Evolutionary conservation across 2,797 vertebrate species (phyloP).

Genomic region (Pangasius krempfi): DNA sequence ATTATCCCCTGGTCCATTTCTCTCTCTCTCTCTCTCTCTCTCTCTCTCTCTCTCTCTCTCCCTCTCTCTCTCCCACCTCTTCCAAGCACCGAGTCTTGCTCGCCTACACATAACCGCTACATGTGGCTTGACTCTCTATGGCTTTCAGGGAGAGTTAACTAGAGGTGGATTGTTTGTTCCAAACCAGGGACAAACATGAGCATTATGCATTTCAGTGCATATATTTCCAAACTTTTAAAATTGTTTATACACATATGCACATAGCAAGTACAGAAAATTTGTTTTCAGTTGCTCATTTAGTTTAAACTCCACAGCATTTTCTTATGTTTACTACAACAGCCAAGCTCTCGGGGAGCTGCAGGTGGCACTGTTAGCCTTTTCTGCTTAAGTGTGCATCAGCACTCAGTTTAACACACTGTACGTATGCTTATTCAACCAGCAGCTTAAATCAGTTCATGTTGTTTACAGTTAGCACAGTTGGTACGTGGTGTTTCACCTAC

Average conservation of each 20-base stretch:
- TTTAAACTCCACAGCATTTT: neutral
- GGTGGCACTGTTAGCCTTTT: slow-evolving; percentile 57
- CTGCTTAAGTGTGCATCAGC: slow-evolving; percentile 22
- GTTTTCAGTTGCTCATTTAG: neutral
- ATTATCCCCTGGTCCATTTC: slow-evolving; percentile 80
- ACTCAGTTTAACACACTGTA: neutral
- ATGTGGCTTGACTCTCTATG: slow-evolving; percentile 38
- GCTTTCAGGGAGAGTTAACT: slow-evolving; percentile 30
- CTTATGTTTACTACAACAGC: neutral
- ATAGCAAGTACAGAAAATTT: neutral
- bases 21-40: slow-evolving; percentile 58
- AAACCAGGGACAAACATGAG: neutral
- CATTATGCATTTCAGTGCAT: neutral
- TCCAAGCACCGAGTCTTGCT: slow-evolving; percentile 45
- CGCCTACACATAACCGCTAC: slow-evolving; percentile 50
- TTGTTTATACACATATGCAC: neutral
- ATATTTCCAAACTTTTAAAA: neutral
- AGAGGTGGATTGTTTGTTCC: slow-evolving; percentile 27
- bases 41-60: slow-evolving; percentile 30
- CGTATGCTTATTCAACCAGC: slow-evolving; percentile 25
- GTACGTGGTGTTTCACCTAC: slow-evolving; percentile 27
- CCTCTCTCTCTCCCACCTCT: slow-evolving; percentile 37
- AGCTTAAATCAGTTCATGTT: slow-evolving; percentile 7
- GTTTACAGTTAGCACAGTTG: slow-evolving; percentile 23
- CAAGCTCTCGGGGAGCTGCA: slow-evolving; percentile 43